A percentile compares a stretch with the other conserved stretches of the same genome.
phyloP scores from a whole-genome alignment of 1,140 invertebrate species.

The Orius laevigatus region DNA sequence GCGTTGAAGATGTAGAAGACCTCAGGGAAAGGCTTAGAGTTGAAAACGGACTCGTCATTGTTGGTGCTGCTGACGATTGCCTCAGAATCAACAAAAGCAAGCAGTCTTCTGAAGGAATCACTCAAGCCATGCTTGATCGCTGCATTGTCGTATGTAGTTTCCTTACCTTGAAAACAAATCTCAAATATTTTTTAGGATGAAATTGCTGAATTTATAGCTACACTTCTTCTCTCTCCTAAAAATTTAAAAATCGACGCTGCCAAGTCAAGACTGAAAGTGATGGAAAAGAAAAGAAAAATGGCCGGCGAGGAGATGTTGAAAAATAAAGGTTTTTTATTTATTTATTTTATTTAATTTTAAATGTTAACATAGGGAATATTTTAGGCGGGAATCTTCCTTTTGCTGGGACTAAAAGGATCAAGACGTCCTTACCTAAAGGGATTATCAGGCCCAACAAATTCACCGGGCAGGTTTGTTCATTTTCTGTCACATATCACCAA shows the following conservation, averaged over 20 bases:
- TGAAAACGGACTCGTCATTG: conserved; percentile 58
- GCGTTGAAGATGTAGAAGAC: conserved; percentile 60
- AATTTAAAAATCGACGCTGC: background rate
- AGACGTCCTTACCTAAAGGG: too few species aligned
- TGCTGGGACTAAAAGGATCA: too few species aligned
- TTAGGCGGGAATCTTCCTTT: too few species aligned
- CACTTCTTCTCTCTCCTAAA: conserved; percentile 4
- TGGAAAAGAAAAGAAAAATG: conserved; percentile 7
- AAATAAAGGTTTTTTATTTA: too few species aligned
- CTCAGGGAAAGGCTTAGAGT: conserved; percentile 55
- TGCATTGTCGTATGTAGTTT: conserved; percentile 39
- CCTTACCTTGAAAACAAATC: background rate
- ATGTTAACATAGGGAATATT: too few species aligned
- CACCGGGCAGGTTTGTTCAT: too few species aligned
- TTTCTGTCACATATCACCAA: too few species aligned
- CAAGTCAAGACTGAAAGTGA: conserved; percentile 1
- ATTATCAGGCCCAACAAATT: too few species aligned
- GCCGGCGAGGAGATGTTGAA: too few species aligned
- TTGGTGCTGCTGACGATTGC: conserved; percentile 67
- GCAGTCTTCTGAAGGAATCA: conserved; percentile 53
- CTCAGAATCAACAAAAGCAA: conserved; percentile 53
- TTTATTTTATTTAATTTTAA: too few species aligned
- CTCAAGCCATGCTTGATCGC: conserved; percentile 66
- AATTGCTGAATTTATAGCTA: conserved; percentile 16
- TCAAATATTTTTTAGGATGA: conserved; percentile 12